A percentile compares a stretch with the other conserved stretches of the same genome.
phyloP scores from a whole-genome alignment of 1,140 invertebrate genomes.

The Anastrepha obliqua region DNA sequence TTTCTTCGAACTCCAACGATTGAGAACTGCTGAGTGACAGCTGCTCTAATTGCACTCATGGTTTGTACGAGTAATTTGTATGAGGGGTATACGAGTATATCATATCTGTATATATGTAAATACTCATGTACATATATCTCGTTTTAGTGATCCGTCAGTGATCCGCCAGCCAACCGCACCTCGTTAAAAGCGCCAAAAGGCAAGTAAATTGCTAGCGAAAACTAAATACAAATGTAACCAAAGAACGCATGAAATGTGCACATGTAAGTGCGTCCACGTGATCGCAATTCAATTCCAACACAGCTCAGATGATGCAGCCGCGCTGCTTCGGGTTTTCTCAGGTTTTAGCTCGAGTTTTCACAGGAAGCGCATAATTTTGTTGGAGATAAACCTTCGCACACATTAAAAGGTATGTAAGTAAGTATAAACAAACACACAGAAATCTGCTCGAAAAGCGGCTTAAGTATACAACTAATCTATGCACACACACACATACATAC shows the following conservation, averaged over 20 bases:
- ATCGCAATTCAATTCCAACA: neutral
- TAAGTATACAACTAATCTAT: neutral
- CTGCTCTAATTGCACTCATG: slow-evolving; percentile 1
- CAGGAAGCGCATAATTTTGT: slow-evolving; percentile 4
- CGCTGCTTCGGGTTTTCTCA: neutral
- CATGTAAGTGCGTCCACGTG: neutral
- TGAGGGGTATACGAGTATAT: too few species aligned
- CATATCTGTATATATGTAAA: neutral
- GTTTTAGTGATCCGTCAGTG: too few species aligned
- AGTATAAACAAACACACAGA: neutral
- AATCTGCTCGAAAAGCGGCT: slow-evolving; percentile 18
- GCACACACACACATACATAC: neutral
- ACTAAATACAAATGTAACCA: neutral
- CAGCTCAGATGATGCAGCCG: too few species aligned
- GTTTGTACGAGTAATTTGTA: neutral
- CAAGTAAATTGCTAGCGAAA: too few species aligned
- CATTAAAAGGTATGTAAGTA: neutral
- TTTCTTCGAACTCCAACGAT: neutral
- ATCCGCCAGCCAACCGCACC: too few species aligned
- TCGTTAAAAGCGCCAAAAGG: too few species aligned
- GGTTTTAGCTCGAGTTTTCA: neutral
- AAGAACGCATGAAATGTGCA: neutral
- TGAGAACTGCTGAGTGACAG: neutral
- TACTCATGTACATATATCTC: too few species aligned
- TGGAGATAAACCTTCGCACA: neutral